Conservation (phyloP, 2,113 vertebrate species). For the Atractosteus spatula region DNA sequence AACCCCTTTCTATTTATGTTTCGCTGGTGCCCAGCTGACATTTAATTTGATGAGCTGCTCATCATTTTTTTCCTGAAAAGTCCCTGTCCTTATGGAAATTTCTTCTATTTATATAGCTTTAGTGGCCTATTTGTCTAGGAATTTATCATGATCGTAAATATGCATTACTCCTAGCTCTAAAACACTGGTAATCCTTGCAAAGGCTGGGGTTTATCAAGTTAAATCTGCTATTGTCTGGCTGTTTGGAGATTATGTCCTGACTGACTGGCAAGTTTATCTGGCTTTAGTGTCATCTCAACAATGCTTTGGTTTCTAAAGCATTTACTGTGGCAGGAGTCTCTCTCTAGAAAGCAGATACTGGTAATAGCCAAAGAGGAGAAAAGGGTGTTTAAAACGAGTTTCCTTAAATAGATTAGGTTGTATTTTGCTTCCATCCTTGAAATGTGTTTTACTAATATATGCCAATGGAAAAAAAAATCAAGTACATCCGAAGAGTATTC, state of each 20-base stretch:
- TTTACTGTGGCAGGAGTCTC: neutral
- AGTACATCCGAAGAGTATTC: no score
- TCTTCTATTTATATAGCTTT: constrained; percentile 24
- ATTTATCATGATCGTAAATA: constrained; percentile 25
- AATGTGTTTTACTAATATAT: no score
- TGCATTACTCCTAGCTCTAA: constrained; percentile 5
- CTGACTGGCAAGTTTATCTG: constrained; percentile 35
- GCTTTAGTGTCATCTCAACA: constrained; percentile 17
- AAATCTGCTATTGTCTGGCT: constrained; percentile 33
- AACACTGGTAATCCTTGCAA: constrained; percentile 26
- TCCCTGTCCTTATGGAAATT: constrained; percentile 15
- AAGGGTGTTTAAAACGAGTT: no score
- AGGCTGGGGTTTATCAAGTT: constrained; percentile 34
- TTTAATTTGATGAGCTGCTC: constrained; percentile 27
- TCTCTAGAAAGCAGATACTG: no score
- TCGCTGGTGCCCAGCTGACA: constrained; percentile 15
- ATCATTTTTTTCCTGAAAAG: constrained; percentile 15
- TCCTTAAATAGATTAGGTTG: no score
- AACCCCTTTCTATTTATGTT: constrained; percentile 13
- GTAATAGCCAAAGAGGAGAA: no score
- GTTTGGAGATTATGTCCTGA: constrained; percentile 28
- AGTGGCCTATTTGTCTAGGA: constrained; percentile 24
- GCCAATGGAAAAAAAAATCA: no score
- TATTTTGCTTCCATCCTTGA: no score
- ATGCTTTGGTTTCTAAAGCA: constrained; percentile 1